Base-by-base conservation (phyloP, 1,140 invertebrate genomes). In the Vanessa atalanta region DNA sequence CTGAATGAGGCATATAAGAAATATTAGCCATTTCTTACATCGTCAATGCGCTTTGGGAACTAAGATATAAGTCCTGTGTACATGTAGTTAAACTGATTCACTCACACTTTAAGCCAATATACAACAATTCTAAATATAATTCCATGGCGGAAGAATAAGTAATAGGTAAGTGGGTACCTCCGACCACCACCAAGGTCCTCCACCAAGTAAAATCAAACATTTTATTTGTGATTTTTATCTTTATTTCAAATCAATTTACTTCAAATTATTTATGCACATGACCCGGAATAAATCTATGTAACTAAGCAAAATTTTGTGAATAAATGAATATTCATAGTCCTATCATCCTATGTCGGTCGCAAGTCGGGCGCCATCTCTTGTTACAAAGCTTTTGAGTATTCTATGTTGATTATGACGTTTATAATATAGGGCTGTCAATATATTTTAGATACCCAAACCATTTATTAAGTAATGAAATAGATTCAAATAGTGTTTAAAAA, bases 291-390 rank as follows among this genome's bases (percentile, higher is more conserved):
- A 82, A 82, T 83, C 79, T 74, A 79, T 79, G 76, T 81, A 79
- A 80, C 78, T 77, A 81, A 86, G 83, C 83, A 87, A 87, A 88
- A 86, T 85, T 87, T 84, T 75, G 80, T 84, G 82, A 88, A 84
- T 85, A 86, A 86, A 85, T 88, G 86, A 88, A 91, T 91, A 91
- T 91, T 89, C 85, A 91, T 91, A 79, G 81, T 79, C 79, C 86
- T 43, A 43, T 43, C 37, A 43, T 43, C 37, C 37, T 81, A 82
- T 83, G 86, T 87, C 85, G 83, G 82, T 85, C 83, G 83, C 87
- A 88, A 89, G 86, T 89, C 85, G 86, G 83, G 79, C 72, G 82
- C 72, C 73, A 83, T 78, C 79, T 84, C 86, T 80, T 83, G 82
- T 85, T 76, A 85, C 81, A 79, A 81, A 85, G 84, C 85, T 82